Base-by-base conservation (phyloP, 1,140 invertebrate genomes). In the Olivierus martensii region DNA sequence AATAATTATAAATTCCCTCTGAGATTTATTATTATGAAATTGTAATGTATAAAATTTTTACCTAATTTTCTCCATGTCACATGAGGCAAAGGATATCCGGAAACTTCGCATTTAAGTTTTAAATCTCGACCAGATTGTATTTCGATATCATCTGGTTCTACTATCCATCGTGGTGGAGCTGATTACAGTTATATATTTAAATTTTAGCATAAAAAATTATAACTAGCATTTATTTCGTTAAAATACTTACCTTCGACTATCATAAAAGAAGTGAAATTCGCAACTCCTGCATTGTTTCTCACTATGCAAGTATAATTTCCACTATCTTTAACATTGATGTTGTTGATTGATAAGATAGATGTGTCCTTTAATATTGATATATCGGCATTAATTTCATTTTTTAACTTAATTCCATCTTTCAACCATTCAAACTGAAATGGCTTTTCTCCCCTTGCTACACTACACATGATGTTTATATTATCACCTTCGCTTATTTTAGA, bases 241-340 rank as follows among this genome's bases (percentile, higher is more conserved):
- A n/a, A n/a, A n/a, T n/a, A 36, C 38, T 39, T 53, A 57, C 55
- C 55, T 52, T 52, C 48, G 0, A 57, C 51, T 18, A 45, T 12
- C 7, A 57, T 34, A 1, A 42, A 3, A 0, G 84, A 79, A 5
- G 81, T 79, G 60, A 82, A 82, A 15, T 74, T 69, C 58, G 83
- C 84, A 46, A 77, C 75, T 37, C 85, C 84, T 21, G 86, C 85
- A 34, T 84, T 77, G 70, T 90, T 90, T n/a, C 53, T 48, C 3
- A 59, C 66, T 3, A 55, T 56, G 19, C 66, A 67, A n/a, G 66
- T 65, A 38, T 67, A 67, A 45, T 66, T 67, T 17, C 66, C 66
- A 17, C 44, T 37, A 37, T 52, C 38, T 22, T 53, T 28, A 7
- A 34, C 2, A 17, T 44, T 35, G 28, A 57, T 48, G 9, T 46